Evolutionary conservation across 2,888 invertebrate genomes (phyloP).

Genomic region (Geotrupes spiniger): DNA sequence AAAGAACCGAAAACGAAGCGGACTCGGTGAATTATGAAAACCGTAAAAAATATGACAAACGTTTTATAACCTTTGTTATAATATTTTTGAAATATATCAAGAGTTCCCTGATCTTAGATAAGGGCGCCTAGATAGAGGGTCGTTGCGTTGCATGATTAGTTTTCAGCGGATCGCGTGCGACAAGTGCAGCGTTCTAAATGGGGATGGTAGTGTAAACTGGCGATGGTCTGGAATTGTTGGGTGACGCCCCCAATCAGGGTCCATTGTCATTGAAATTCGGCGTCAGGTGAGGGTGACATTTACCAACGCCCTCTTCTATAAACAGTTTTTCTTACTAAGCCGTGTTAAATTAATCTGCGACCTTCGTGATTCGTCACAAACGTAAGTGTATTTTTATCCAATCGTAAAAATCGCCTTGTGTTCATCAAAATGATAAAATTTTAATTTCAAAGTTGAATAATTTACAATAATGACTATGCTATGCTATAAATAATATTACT

Average conservation of each 20-base stretch:
- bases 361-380: too few relatives aligned
- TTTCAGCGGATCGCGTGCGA: slow-evolving; percentile 16
- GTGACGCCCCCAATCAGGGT: slow-evolving; percentile 40
- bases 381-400: too few relatives aligned
- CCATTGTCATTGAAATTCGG: slow-evolving; percentile 44
- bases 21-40: slow-evolving; percentile 47
- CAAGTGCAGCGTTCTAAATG: slow-evolving; percentile 10
- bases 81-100: slow-evolving; percentile 47
- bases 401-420: too few relatives aligned
- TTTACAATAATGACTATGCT: too few relatives aligned
- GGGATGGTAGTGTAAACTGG: slow-evolving; percentile 19
- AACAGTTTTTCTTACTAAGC: background rate
- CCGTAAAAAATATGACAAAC: slow-evolving; percentile 50
- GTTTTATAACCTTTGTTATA: slow-evolving; percentile 46
- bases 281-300: slow-evolving; percentile 41
- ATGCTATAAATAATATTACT: too few relatives aligned
- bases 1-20: slow-evolving; percentile 22
- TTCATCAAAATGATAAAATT: too few relatives aligned
- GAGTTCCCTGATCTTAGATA: slow-evolving; percentile 41
- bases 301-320: slow-evolving; percentile 6
- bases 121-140: slow-evolving; percentile 36
- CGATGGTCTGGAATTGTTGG: slow-evolving; percentile 16
- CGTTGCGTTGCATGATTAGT: slow-evolving; percentile 8
- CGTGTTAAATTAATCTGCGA: too few relatives aligned
- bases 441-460: too few relatives aligned